phyloP scores from a whole-genome alignment of 2,113 vertebrate species.

The Austrofundulus limnaeus region DNA sequence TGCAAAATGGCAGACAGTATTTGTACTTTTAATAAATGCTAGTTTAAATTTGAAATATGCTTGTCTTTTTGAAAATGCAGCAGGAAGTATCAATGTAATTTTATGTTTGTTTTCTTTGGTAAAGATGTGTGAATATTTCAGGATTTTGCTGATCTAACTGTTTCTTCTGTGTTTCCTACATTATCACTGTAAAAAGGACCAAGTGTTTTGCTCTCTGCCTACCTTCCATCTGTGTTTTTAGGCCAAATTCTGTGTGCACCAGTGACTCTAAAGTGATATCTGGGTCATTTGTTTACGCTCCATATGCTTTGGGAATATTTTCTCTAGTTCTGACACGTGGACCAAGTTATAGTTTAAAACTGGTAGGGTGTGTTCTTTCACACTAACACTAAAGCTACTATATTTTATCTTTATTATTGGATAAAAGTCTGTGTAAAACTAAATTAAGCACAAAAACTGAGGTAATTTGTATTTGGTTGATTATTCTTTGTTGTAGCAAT shows the following conservation, averaged over 20 bases:
- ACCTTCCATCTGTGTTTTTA: conserved; percentile 10
- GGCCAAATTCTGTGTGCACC: conserved; percentile 13
- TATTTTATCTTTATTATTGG: conserved; percentile 12
- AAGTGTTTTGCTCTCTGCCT: conserved; percentile 13
- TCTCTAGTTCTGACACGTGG: conserved; percentile 39
- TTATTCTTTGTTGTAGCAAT: no score
- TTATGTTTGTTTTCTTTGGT: conserved; percentile 21
- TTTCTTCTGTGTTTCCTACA: not conserved
- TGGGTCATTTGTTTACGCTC: conserved; percentile 7
- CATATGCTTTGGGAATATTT: conserved; percentile 48
- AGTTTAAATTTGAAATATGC: no score
- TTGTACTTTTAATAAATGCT: no score
- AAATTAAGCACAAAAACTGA: no score
- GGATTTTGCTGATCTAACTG: conserved; percentile 8
- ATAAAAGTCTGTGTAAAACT: conserved; percentile 17
- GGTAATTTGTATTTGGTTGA: no score
- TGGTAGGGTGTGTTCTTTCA: conserved; percentile 7
- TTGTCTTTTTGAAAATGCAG: no score
- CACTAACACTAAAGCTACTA: conserved; percentile 16
- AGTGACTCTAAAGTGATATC: conserved; percentile 23
- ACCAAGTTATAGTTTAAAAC: conserved; percentile 46
- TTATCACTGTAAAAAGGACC: not conserved
- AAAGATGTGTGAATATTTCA: conserved; percentile 27
- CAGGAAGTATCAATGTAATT: conserved; percentile 14
- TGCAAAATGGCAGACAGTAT: no score